These are phyloP conservation scores for Volucella inanis DNA, from an alignment of 2,888 invertebrate species.

Conservation along the genomic window DNA sequence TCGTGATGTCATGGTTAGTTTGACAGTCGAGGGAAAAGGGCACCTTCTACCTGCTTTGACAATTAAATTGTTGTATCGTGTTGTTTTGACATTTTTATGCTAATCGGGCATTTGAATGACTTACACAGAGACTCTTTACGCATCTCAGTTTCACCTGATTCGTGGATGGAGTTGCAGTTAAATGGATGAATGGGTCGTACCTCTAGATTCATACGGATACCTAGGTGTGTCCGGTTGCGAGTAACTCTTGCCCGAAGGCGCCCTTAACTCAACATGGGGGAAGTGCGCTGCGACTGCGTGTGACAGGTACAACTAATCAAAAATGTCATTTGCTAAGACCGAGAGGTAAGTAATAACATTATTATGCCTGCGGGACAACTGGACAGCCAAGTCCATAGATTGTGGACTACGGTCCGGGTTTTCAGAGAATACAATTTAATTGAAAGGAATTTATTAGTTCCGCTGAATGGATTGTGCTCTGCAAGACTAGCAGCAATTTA, in stretches of 20 bases:
- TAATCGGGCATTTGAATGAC: slow-evolving; percentile 67
- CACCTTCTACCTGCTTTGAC: slow-evolving; percentile 25
- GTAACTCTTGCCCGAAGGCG: slow-evolving; percentile 15
- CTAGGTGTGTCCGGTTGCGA: slow-evolving; percentile 38
- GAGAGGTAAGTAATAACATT: slow-evolving; percentile 55
- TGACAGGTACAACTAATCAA: slow-evolving; percentile 71
- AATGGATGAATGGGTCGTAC: slow-evolving; percentile 38
- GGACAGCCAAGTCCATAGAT: too few relatives aligned
- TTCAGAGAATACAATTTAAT: slow-evolving; percentile 65
- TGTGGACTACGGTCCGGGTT: background rate
- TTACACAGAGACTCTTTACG: background rate
- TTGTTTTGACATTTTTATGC: slow-evolving; percentile 68
- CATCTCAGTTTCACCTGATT: slow-evolving; percentile 36
- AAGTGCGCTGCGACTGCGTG: slow-evolving; percentile 43
- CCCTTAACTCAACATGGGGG: slow-evolving; percentile 59
- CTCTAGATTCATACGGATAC: background rate
- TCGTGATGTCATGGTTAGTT: slow-evolving; percentile 30
- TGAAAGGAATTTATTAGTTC: slow-evolving; percentile 74
- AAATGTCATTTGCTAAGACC: slow-evolving; percentile 47
- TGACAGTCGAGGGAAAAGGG: slow-evolving; percentile 8
- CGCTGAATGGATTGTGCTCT: slow-evolving; percentile 42
- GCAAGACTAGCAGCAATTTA: slow-evolving; percentile 27
- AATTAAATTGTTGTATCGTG: slow-evolving; percentile 60
- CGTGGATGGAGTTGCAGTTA: slow-evolving; percentile 20
- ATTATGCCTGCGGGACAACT: slow-evolving; percentile 58